Percentiles rank a stretch among this genome's conserved stretches.
Conservation (phyloP, 2,888 invertebrate species). For the Crepidodera aurea region DNA sequence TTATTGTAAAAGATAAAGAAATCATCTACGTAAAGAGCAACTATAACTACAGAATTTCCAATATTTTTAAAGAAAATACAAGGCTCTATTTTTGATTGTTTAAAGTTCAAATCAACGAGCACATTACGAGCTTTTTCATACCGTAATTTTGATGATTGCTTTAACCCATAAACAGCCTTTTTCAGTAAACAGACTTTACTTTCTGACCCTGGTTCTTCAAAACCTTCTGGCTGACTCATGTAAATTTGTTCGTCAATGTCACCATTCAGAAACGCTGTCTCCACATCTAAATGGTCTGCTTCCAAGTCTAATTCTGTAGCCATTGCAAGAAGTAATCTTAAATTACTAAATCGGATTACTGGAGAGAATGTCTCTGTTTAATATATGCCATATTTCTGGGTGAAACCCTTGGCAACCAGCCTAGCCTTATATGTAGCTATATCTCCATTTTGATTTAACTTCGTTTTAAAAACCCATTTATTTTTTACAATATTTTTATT, state of each 20-base stretch:
- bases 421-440: conserved; percentile 9
- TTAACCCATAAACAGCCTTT: conserved; percentile 38
- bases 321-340: conserved; percentile 42
- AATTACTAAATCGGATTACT: conserved; percentile 8
- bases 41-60: conserved; percentile 17
- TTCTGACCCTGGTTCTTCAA: conserved; percentile 3
- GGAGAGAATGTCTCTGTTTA: conserved; percentile 19
- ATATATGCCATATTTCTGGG: conserved; percentile 10
- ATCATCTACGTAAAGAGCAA: conserved; percentile 34
- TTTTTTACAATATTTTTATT: conserved; percentile 6
- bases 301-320: conserved; percentile 13
- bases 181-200: conserved; percentile 18
- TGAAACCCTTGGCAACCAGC: conserved; percentile 9
- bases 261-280: conserved; percentile 36
- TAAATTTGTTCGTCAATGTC: conserved; percentile 42
- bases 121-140: conserved; percentile 35
- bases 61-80: conserved; percentile 23
- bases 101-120: conserved; percentile 19
- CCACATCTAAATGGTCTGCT: conserved; percentile 6
- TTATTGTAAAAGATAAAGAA: conserved; percentile 42
- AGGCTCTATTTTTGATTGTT: conserved; percentile 22
- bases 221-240: conserved; percentile 36
- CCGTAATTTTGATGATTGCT: conserved; percentile 29
- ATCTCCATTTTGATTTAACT: conserved; percentile 4
- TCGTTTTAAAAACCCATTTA: conserved; percentile 23